Base-by-base conservation (phyloP, 2,888 invertebrate species). In the Xestia sexstrigata region DNA sequence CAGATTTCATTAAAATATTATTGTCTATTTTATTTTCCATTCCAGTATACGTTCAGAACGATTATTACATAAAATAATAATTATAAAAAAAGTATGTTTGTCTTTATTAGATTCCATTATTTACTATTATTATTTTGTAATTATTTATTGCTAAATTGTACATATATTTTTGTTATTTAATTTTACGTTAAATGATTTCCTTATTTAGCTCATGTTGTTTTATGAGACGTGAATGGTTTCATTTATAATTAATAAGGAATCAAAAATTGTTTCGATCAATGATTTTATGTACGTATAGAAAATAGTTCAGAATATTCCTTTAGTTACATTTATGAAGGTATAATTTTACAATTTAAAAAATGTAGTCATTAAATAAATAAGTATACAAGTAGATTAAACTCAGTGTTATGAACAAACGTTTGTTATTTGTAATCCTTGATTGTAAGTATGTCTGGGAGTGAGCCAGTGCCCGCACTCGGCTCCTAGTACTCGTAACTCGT, bases 81-180 rank as follows among this genome's bases (percentile, higher is more conserved):
- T 79, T 78, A 81, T 85, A 83, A 86, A 83, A 35, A 85, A 87
- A 88, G 81, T 80, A 89, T 84, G 86, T 90, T 91, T 85, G 89
- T 90, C 90, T 90, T 87, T 89, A 90, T 89, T 91, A 92, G 90
- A 92, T 89, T 90, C 84, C 88, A 91, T 90, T 90, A 90, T 91
- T 91, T 90, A 91, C 89, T 90, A 88, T 88, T 90, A 86, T 89
- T 91, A 92, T 93, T 92, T 94, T 94, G 94, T 95, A 94, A 95
- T 95, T 95, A 96, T 96, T 96, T 96, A 96, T 96, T 95, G 91
- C 92, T 95, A 93, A 95, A 95, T 93, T 96, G 96, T 96, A 96
- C 90, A 96, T 96, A 96, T 95, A 93, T 94, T 95, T 95, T 96
- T 96, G 96, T 96, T 96, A 96, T 96, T 96, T 96, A 96, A 96